Base-by-base conservation (phyloP, 2,797 vertebrate genomes). In the Orestias chungarensis region DNA sequence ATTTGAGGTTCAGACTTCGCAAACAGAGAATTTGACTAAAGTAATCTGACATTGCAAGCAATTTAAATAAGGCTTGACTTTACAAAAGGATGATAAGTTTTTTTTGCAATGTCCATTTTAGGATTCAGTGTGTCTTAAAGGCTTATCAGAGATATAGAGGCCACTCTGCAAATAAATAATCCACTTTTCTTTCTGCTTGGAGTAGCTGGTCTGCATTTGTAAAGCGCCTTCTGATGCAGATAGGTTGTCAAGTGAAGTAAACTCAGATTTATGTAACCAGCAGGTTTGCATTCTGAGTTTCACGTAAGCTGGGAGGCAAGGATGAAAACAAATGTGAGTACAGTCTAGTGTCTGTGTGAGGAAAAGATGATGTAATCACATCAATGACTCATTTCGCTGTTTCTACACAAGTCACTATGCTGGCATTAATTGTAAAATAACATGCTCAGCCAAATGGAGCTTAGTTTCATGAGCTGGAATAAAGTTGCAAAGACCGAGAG, bases 401-500 rank as follows among this genome's bases (percentile, higher is more conserved):
- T 42, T 50, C 73, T 35, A 71, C 44, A 64, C 62, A 67, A 81
- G 81, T 79, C 73, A 55, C 66, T 0, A n/a, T 12, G 42, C 76
- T 75, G 83, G 71, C 88, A 82, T 88, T 89, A 87, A 86, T 88
- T 88, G 84, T 86, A 84, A 85, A 80, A 80, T n/a, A 88, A 88
- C 79, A 59, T n/a, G 85, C 76, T 75, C 75, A 68, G 64, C 62
- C 77, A n/a, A n/a, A n/a, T 27, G 4, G 27, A 15, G 25, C 15
- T 54, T n/a, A 54, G 77, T 76, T 76, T 74, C 75, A 72, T 40
- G 15, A 75, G 27, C 35, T 44, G 68, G 57, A 75, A 76, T 57
- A 75, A 52, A 68, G 62, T 80, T 71, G 27, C 79, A 82, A 88
- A 80, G 81, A 71, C 86, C 76, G 79, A 74, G 79, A 79, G 71